Base-by-base conservation (phyloP, 2,113 vertebrate genomes). In the Pseudorhombus dupliciocellatus region DNA sequence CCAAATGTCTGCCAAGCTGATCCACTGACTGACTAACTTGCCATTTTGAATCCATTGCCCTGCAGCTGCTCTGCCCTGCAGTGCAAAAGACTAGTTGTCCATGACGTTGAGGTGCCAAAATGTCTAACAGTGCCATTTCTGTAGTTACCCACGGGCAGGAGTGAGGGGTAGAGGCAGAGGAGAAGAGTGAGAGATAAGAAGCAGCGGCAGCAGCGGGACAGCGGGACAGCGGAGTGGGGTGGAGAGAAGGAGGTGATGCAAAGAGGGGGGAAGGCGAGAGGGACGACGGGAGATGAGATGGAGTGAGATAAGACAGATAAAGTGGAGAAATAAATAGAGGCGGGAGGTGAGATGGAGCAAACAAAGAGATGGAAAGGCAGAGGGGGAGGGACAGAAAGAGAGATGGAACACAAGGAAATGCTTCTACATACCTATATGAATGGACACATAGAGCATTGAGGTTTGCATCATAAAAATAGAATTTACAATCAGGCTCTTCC, bases 1-100 rank as follows among this genome's bases (percentile, higher is more conserved):
- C 22, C 4, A 52, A 68, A 66, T 50, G 18, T 62, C 63, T 51
- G 62, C 57, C 63, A 57, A 58, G 25, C n/a, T 61, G 54, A n/a
- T n/a, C n/a, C n/a, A 58, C 37, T 37, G 42, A 51, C 42, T 59
- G 57, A 73, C 22, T 70, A 44, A 57, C 22, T 50, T 31, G 22
- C 16, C 22, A 50, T 52, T 58, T 60, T 59, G 9, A 4, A 73
- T 78, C 61, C 21, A 46, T 37, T 46, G 24, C 48, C 67, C 44
- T 66, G 69, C 84, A 90, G 85, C 72, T 81, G 78, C 61, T 86
- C 56, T 30, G 55, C 72, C 74, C 74, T 56, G 50, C 61, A 62
- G 75, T 67, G 84, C 83, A 83, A 81, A 86, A 67, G 54, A 79
- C 60, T 30, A 21, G 70, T 62, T 84, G 74, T 54, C 86, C 76